Evolutionary conservation across 2,113 vertebrate genomes (phyloP).

Genomic region (Microtus richardsoni): DNA sequence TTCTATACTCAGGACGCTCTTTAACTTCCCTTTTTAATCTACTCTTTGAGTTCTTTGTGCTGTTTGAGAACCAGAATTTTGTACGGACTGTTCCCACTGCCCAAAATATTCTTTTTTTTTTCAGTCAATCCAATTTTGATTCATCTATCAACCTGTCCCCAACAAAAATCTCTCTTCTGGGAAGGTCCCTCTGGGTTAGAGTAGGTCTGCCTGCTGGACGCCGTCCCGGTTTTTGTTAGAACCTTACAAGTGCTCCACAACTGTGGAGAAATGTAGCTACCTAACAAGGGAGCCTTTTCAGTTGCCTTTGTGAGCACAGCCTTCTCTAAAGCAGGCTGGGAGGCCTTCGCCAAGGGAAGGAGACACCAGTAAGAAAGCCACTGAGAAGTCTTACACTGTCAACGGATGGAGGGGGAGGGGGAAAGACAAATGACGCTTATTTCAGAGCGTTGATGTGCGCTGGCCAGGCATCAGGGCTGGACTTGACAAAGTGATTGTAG

Average conservation of each 20-base stretch:
- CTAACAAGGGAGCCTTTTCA: background rate
- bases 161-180: background rate
- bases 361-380: background rate
- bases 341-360: background rate
- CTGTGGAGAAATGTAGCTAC: background rate
- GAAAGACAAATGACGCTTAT: background rate
- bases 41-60: background rate
- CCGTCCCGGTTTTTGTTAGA: background rate
- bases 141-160: background rate
- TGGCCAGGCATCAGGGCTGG: background rate
- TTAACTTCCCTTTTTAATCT: background rate
- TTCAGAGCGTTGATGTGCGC: background rate
- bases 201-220: background rate
- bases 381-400: background rate
- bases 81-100: background rate
- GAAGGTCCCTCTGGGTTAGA: background rate
- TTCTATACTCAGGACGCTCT: background rate
- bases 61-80: background rate
- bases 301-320: background rate
- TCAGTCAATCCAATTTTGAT: background rate
- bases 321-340: background rate
- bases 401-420: background rate
- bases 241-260: background rate
- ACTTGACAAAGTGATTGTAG: background rate
- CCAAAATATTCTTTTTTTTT: background rate